Conservation (phyloP, 53 echinoderm and acorn worm species). For the Zoroaster sp. region DNA sequence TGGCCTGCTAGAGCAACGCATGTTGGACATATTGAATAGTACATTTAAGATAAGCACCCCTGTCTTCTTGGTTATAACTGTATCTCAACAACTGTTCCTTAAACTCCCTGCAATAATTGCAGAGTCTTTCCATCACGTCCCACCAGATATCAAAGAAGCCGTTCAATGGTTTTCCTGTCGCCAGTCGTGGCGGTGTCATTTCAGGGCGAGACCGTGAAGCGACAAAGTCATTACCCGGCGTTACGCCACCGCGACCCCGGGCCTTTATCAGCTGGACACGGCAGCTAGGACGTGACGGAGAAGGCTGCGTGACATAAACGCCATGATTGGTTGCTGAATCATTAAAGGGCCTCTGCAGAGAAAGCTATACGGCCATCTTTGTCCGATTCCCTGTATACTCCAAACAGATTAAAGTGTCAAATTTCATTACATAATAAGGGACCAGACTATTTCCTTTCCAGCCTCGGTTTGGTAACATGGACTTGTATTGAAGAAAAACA, state of each 20-base stretch:
- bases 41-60: neutral
- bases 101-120: slow-evolving; percentile 15
- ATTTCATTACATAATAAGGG: too few relatives aligned
- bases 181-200: slow-evolving; percentile 45
- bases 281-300: slow-evolving; percentile 31
- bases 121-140: slow-evolving; percentile 24
- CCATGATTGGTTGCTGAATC: slow-evolving; percentile 1
- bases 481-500: too few relatives aligned
- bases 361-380: too few relatives aligned
- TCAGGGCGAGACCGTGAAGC: slow-evolving; percentile 45
- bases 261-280: slow-evolving; percentile 34
- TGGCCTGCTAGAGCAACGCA: too few relatives aligned
- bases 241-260: slow-evolving; percentile 44
- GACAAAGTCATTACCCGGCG: slow-evolving; percentile 59
- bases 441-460: too few relatives aligned
- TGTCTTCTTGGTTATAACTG: neutral
- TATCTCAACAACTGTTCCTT: slow-evolving; percentile 15
- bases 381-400: too few relatives aligned
- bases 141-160: slow-evolving; percentile 25
- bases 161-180: slow-evolving; percentile 20
- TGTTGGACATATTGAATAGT: neutral
- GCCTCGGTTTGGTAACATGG: too few relatives aligned
- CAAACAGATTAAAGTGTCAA: too few relatives aligned
- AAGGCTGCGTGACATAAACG: slow-evolving; percentile 43
- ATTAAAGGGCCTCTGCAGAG: too few relatives aligned